Base-by-base conservation (phyloP, 2,888 invertebrate genomes). In the Gasteruption jaculator region DNA sequence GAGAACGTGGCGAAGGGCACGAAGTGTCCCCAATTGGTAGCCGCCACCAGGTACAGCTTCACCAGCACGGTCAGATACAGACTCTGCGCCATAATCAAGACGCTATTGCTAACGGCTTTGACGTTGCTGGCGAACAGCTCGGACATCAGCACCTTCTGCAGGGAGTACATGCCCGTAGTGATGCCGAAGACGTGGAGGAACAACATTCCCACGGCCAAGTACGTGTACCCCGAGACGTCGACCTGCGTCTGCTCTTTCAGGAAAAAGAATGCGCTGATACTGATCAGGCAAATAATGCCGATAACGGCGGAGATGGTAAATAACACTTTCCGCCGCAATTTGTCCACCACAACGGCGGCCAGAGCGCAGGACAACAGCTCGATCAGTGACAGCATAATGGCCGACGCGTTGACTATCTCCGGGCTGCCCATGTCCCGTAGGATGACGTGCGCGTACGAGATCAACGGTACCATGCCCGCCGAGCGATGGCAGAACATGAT, bases 401-500 rank as follows among this genome's bases (percentile, higher is more conserved):
- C 57, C 10, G 55, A 54, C 8, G 53, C 44, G 45, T 65, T 52
- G 10, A 58, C 53, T 1, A 57, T 53, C 1, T 52, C 39, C 3
- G 38, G 19, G 18, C 50, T 56, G 4, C 49, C 50, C 1, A 56
- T 48, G 7, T 61, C 59, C 32, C 46, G 43, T 43, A 78, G 75
- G 24, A 78, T 76, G 4, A 69, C 53, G 3, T 73, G 73, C 2
- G 63, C 59, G 49, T 68, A 72, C 3, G 60, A 55, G 15, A 71
- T 45, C 5, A 71, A 48, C 1, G 60, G 50, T 29, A 62, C 56
- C 32, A 61, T 65, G 0, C 72, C 72, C n/a, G 65, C 62, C 8
- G 73, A 65, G 46, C 77, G 73, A 41, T 77, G 76, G 18, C 74
- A 70, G 3, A 73, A 46, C 58, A 73, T 65, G 19, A 77, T 61